Base-by-base conservation (phyloP, 2,888 invertebrate species). In the Sthenelais limicola region DNA sequence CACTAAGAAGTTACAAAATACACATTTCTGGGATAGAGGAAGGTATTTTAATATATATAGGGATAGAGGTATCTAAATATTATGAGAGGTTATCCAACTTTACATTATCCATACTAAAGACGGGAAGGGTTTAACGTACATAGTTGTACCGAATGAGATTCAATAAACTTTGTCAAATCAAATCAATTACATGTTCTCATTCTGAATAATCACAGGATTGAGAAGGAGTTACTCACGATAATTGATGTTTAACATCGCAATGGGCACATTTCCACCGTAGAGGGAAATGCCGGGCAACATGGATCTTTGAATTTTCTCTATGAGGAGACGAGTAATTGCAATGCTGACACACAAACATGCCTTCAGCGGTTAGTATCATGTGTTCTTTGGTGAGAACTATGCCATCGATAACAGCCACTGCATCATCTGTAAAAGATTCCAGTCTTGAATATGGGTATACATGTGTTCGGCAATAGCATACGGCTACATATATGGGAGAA, bases 201-300 rank as follows among this genome's bases (percentile, higher is more conserved):
- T n/a, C n/a, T n/a, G n/a, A n/a, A n/a, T n/a, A n/a, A n/a, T n/a
- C n/a, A n/a, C n/a, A n/a, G n/a, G n/a, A n/a, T n/a, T n/a, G n/a
- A n/a, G 15, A 56, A 24, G 32, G 21, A 56, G 32, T 26, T 30
- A 71, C 77, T 74, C 33, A 77, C 77, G 73, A 68, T 38, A 76
- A 69, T 21, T 68, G 74, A 54, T 74, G 74, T 47, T 73, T 76
- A 62, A 69, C 56, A 18, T 67, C 49, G 35, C 77, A 77, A 73
- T 76, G 73, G 52, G 38, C 73, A 68, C 77, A 77, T 73, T 77
- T 72, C 77, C 77, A 77, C 35, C 74, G 69, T 7, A 74, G 73
- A 2, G 74, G 77, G 48, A 56, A 52, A 48, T 77, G 77, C 3
- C 58, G 68, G 35, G 74, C 73, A 9, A 75, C 47, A 52, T 77